Conservation (phyloP, 2,113 vertebrate genomes). For the Entosphenus tridentatus region DNA sequence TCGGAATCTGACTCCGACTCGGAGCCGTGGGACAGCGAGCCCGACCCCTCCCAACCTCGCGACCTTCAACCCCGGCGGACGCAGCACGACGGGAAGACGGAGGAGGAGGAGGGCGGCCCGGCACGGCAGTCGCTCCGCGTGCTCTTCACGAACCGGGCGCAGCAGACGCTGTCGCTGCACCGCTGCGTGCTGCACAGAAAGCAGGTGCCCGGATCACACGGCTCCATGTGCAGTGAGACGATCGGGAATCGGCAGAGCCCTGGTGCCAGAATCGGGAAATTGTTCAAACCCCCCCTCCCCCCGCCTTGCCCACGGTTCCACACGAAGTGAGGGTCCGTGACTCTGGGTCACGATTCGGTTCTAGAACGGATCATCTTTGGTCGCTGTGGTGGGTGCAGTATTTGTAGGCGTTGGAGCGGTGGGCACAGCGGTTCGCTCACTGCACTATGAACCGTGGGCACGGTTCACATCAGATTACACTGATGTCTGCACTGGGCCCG, state of each 20-base stretch:
- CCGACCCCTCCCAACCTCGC: neutral
- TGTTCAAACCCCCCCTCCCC: too few species aligned
- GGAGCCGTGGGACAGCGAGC: neutral
- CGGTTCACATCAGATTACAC: neutral
- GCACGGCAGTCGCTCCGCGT: conserved; percentile 23
- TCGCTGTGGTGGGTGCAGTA: too few species aligned
- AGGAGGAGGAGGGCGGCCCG: conserved; percentile 9
- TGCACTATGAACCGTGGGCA: too few species aligned
- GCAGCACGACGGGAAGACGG: conserved; percentile 4
- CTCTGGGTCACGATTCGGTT: too few species aligned
- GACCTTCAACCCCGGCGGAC: neutral
- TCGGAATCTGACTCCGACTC: conserved; percentile 36
- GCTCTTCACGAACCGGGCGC: conserved; percentile 38
- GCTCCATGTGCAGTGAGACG: too few species aligned
- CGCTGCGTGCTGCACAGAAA: conserved; percentile 36
- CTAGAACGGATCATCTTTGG: too few species aligned
- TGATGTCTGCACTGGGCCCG: neutral
- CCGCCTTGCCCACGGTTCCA: too few species aligned
- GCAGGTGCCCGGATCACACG: conserved; percentile 20
- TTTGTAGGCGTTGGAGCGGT: too few species aligned
- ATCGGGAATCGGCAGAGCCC: too few species aligned
- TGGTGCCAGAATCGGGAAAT: too few species aligned
- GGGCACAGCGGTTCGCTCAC: too few species aligned
- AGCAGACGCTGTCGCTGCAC: conserved; percentile 39
- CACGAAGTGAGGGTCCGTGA: too few species aligned